A percentile compares a stretch with the other conserved stretches of the same genome.
phyloP scores from a whole-genome alignment of 2,888 invertebrate genomes.

The Aradus depressus region DNA sequence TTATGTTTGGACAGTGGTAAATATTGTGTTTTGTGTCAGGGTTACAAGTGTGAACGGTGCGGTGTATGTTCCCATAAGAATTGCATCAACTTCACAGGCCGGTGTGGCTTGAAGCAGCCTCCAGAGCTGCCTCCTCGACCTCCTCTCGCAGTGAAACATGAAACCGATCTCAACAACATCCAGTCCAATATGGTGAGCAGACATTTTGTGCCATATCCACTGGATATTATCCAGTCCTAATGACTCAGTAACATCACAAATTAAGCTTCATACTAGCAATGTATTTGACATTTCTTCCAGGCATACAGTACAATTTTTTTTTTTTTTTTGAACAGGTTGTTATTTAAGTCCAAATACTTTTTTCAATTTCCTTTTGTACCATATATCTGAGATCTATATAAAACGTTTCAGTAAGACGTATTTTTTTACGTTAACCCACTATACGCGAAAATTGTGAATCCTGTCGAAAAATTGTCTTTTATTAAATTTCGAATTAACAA shows the following conservation, averaged over 20 bases:
- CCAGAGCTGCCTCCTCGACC: slow-evolving; percentile 49
- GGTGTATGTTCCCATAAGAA: slow-evolving; percentile 75
- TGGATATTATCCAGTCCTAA: too few species aligned
- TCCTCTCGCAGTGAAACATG: slow-evolving; percentile 35
- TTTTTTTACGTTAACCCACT: too few species aligned
- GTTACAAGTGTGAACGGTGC: slow-evolving; percentile 76
- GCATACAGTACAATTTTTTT: background rate
- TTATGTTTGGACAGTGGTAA: too few species aligned
- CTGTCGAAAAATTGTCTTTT: too few species aligned
- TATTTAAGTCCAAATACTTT: background rate
- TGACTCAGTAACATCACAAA: too few species aligned
- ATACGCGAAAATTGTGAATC: too few species aligned
- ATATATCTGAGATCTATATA: background rate
- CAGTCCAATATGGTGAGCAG: slow-evolving; percentile 16
- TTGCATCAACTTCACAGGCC: slow-evolving; percentile 70
- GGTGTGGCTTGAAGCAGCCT: slow-evolving; percentile 51
- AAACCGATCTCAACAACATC: slow-evolving; percentile 18
- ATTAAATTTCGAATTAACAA: too few species aligned
- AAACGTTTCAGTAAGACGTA: too few species aligned
- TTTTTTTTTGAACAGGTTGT: background rate
- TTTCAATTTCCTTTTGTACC: background rate
- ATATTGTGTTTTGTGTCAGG: slow-evolving; percentile 44
- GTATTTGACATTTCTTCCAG: background rate
- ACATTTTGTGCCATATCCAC: too few species aligned
- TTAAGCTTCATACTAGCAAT: too few species aligned